Evolutionary conservation across 2,113 vertebrate species (phyloP), one percentile per base, ranked within the genome.

Genomic region (Macquaria australasica): DNA sequence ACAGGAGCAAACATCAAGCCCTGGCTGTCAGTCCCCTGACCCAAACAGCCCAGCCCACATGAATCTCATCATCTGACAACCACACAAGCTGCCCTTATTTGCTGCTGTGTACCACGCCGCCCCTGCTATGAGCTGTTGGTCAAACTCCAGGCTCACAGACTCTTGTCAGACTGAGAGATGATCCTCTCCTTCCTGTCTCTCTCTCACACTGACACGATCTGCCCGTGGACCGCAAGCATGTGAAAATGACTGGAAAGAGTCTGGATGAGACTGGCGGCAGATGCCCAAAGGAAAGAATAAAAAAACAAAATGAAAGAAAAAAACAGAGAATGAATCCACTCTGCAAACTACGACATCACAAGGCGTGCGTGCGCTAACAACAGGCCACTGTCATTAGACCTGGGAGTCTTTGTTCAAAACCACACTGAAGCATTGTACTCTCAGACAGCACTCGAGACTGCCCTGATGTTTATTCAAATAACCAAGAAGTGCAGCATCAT

Each of bases 401-500:
- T 92, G 69, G n/a, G 79, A 81, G 80, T 88, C 92, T 92, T 95
- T 93, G 92, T 92, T 92, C 77, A 71, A 80, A 90, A 74, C 77
- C 84, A 93, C 89, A 95, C 77, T 91, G 89, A 70, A 76, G 77
- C 90, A 89, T 91, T 94, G 89, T 94, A 80, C 74, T 90, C 83
- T 93, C 91, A 93, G 92, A 94, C 93, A 76, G 88, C 89, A 90
- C 90, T 93, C 89, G 59, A 93, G 91, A 93, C 91, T 90, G 73
- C 76, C 81, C 85, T 83, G 84, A 90, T 93, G 88, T 92, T 90
- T 90, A 90, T 93, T 93, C 84, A 92, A 88, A 94, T 88, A 82
- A 82, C 70, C 85, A 89, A 86, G 87, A 88, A 91, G 87, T 87
- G 86, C 82, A 89, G 77, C 85, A 91, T 82, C 79, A 82, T 41